Evolutionary conservation across 2,888 invertebrate genomes (phyloP).

Genomic region (Thymelicus acteon): DNA sequence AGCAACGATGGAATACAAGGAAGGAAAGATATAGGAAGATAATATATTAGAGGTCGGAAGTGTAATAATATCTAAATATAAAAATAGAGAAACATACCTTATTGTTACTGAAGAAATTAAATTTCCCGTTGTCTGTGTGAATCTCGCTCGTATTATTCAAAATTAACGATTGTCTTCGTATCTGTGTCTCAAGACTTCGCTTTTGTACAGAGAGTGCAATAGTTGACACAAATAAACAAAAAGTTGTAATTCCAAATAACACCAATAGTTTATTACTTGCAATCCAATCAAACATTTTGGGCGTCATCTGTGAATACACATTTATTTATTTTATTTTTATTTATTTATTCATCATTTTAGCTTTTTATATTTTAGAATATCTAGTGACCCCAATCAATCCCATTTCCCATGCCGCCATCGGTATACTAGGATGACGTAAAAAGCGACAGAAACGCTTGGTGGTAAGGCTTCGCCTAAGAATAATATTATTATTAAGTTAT

Average conservation of each 20-base stretch:
- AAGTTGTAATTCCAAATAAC: slow-evolving; percentile 58
- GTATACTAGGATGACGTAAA: too few species aligned
- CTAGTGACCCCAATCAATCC: too few species aligned
- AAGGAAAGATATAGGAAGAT: too few species aligned
- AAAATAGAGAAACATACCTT: background rate
- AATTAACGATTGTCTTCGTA: background rate
- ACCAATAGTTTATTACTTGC: slow-evolving; percentile 61
- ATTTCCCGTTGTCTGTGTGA: background rate
- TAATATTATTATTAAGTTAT: too few species aligned
- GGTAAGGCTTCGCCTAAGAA: too few species aligned
- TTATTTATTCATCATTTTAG: too few species aligned
- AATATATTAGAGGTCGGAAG: too few species aligned
- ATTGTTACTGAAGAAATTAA: background rate
- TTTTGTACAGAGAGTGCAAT: slow-evolving; percentile 70
- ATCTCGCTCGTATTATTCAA: background rate
- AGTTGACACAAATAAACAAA: slow-evolving; percentile 81
- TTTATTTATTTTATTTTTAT: background rate
- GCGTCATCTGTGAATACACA: slow-evolving; percentile 45
- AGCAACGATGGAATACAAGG: too few species aligned
- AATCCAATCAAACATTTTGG: slow-evolving; percentile 47
- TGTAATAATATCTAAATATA: background rate
- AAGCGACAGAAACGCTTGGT: too few species aligned
- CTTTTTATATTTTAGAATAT: too few species aligned
- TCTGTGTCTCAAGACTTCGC: slow-evolving; percentile 11
- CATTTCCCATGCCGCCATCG: too few species aligned